These are phyloP conservation scores for Diogma glabrata DNA, from an alignment of 2,888 invertebrate species.

Conservation along the genomic window DNA sequence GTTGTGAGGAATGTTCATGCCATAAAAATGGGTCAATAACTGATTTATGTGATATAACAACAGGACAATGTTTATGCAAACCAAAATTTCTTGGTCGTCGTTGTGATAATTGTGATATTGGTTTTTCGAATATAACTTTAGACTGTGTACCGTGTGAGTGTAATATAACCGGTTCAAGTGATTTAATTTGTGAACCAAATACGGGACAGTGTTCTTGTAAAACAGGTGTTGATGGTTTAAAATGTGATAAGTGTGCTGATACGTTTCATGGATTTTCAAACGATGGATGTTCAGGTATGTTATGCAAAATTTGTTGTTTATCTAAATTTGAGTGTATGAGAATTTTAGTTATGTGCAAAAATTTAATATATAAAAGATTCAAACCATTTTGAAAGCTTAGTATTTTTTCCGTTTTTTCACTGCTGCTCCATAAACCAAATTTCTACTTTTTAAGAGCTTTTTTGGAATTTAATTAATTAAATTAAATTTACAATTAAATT, in stretches of 20 bases:
- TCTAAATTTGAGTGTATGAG: too few relatives aligned
- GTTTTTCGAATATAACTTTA: slow-evolving; percentile 61
- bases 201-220: slow-evolving; percentile 74
- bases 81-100: slow-evolving; percentile 57
- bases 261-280: slow-evolving; percentile 57
- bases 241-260: slow-evolving; percentile 60
- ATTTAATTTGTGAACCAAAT: slow-evolving; percentile 55
- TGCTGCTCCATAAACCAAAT: too few relatives aligned
- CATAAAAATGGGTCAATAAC: slow-evolving; percentile 59
- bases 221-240: slow-evolving; percentile 63
- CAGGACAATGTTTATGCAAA: slow-evolving; percentile 66
- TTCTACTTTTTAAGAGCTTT: too few relatives aligned
- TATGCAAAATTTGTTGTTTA: too few relatives aligned
- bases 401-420: too few relatives aligned
- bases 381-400: too few relatives aligned
- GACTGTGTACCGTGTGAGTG: slow-evolving; percentile 77
- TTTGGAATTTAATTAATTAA: too few relatives aligned
- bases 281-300: slow-evolving; percentile 58
- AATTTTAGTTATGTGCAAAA: too few relatives aligned
- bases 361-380: too few relatives aligned
- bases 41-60: slow-evolving; percentile 54
- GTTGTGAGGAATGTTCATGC: slow-evolving; percentile 69
- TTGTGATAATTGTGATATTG: slow-evolving; percentile 53
- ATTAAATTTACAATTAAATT: too few relatives aligned
- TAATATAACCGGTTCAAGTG: slow-evolving; percentile 51